Conservation (phyloP, 1,140 invertebrate genomes). For the Cryptotermes secundus region DNA sequence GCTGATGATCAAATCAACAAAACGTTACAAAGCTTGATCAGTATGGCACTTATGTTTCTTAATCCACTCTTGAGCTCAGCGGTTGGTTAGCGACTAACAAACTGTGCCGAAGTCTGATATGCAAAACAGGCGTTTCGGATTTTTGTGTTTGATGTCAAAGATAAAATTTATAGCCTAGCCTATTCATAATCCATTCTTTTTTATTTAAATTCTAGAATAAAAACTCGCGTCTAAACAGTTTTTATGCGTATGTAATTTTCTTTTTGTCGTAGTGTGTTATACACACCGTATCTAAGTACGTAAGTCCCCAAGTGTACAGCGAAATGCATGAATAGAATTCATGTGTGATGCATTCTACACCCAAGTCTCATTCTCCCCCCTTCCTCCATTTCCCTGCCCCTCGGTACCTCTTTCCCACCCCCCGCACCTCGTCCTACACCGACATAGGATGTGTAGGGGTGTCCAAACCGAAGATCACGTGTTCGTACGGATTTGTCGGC, state of each 20-base stretch:
- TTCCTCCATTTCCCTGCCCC: neutral
- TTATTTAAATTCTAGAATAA: slow-evolving; percentile 21
- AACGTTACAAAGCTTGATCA: too few relatives aligned
- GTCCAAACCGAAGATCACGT: neutral
- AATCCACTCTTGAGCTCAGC: neutral
- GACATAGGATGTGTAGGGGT: neutral
- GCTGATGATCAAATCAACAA: too few relatives aligned
- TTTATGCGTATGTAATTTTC: slow-evolving; percentile 14
- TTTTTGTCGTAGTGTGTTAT: neutral
- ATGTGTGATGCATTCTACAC: neutral
- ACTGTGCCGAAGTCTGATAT: neutral
- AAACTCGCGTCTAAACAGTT: slow-evolving; percentile 14
- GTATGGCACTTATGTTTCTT: too few relatives aligned
- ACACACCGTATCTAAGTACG: neutral
- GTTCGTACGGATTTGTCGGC: neutral
- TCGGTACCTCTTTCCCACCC: too few relatives aligned
- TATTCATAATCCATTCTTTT: slow-evolving; percentile 18
- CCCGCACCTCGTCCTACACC: neutral
- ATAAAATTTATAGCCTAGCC: slow-evolving; percentile 16
- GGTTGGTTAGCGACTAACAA: neutral
- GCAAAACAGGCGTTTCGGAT: slow-evolving; percentile 11
- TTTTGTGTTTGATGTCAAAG: slow-evolving; percentile 19
- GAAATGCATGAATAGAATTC: slow-evolving; percentile 9
- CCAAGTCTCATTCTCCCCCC: neutral
- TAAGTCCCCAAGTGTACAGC: neutral